Conservation (phyloP, 2,888 invertebrate genomes). For the Eupithecia centaureata region DNA sequence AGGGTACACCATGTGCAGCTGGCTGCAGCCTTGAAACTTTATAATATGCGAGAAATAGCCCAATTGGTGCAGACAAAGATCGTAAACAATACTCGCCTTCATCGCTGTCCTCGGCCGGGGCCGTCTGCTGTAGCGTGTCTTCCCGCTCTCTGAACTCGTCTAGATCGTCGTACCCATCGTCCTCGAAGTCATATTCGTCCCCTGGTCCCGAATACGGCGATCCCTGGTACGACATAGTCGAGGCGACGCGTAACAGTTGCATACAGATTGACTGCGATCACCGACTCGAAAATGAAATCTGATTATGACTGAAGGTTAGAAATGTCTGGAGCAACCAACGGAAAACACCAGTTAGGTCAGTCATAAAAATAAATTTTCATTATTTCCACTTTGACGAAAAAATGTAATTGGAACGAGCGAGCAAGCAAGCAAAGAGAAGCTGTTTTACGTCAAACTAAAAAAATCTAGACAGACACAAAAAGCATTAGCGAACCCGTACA, state of each 20-base stretch:
- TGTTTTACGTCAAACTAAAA: slow-evolving; percentile 72
- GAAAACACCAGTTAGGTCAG: slow-evolving; percentile 66
- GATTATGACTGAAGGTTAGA: slow-evolving; percentile 55
- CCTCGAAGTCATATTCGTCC: slow-evolving; percentile 89
- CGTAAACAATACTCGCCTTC: slow-evolving; percentile 82
- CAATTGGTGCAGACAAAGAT: slow-evolving; percentile 59
- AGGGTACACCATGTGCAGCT: slow-evolving; percentile 34
- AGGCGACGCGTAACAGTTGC: slow-evolving; percentile 83
- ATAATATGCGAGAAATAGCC: slow-evolving; percentile 56
- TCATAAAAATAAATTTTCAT: slow-evolving; percentile 70
- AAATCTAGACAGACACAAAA: slow-evolving; percentile 61
- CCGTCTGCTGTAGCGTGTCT: slow-evolving; percentile 79
- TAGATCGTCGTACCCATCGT: slow-evolving; percentile 88
- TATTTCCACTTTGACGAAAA: slow-evolving; percentile 63
- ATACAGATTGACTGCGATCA: slow-evolving; percentile 79
- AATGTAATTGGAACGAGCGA: slow-evolving; percentile 61
- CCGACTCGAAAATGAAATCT: slow-evolving; percentile 71
- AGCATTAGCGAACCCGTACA: slow-evolving; percentile 64
- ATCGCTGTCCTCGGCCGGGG: slow-evolving; percentile 85
- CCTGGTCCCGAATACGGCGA: slow-evolving; percentile 87
- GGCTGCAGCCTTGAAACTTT: neutral
- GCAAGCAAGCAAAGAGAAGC: slow-evolving; percentile 65
- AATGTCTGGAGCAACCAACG: slow-evolving; percentile 58
- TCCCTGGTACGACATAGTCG: slow-evolving; percentile 87
- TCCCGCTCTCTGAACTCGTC: slow-evolving; percentile 88